Evolutionary conservation across 1,140 invertebrate species (phyloP).

Genomic region (Trinorchestia longiramus): DNA sequence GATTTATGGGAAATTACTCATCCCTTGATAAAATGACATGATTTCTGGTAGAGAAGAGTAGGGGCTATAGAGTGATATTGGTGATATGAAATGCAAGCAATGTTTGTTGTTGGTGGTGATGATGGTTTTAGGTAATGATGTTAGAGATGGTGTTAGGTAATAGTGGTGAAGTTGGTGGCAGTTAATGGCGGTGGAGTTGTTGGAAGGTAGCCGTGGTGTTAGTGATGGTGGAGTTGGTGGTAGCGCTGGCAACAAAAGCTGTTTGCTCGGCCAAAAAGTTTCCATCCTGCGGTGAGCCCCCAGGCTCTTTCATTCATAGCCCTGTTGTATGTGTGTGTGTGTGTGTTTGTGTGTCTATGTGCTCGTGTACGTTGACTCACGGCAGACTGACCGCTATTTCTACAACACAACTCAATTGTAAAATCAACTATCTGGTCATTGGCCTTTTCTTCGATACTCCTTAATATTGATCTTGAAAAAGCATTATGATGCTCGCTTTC

Average conservation of each 20-base stretch:
- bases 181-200: neutral
- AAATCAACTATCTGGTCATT: neutral
- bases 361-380: neutral
- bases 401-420: neutral
- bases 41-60: neutral
- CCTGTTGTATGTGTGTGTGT: neutral
- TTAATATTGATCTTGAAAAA: too few species aligned
- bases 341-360: neutral
- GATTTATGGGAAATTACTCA: neutral
- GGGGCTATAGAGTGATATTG: neutral
- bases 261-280: neutral
- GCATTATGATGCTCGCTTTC: too few species aligned
- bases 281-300: neutral
- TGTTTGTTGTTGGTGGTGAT: neutral
- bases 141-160: neutral
- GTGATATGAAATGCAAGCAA: too few species aligned
- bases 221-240: neutral
- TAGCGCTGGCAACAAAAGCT: neutral
- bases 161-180: neutral
- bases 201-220: neutral
- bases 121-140: neutral
- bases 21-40: neutral
- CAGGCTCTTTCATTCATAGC: constrained; percentile 1
- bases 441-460: too few species aligned
- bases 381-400: neutral